Percentiles rank a stretch among this genome's conserved stretches.
phyloP scores from a whole-genome alignment of 1,140 invertebrate species.

The Aphaenogaster floridana region DNA sequence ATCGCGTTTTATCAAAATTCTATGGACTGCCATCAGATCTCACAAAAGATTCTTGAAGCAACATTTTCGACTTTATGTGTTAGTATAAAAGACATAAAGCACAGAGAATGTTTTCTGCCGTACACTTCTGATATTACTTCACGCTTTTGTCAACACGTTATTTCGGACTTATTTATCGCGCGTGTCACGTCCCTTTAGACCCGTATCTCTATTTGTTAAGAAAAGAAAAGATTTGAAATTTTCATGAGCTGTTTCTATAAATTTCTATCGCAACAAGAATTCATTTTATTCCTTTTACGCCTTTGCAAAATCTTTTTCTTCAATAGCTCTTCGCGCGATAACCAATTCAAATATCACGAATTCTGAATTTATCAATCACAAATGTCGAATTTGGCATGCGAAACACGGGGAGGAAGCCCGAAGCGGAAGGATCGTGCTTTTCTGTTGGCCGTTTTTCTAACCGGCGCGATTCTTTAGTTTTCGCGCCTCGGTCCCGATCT shows the following conservation, averaged over 20 bases:
- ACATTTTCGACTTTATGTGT: conserved; percentile 20
- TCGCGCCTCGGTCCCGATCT: conserved; percentile 24
- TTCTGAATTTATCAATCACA: conserved; percentile 22
- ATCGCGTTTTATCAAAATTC: conserved; percentile 40
- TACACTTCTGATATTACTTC: background rate
- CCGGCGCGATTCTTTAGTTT: conserved; percentile 30
- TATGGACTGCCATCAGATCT: background rate
- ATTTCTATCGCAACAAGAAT: conserved; percentile 4
- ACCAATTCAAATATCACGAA: conserved; percentile 21
- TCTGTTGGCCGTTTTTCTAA: conserved; percentile 12
- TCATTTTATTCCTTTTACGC: background rate
- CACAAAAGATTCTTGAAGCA: conserved; percentile 4
- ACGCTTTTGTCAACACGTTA: background rate
- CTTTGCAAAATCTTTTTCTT: background rate
- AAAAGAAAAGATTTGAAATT: conserved; percentile 1
- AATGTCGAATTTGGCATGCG: conserved; percentile 40
- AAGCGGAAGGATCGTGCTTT: background rate
- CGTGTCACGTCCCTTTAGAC: background rate
- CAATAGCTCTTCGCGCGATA: background rate
- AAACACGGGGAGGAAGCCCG: background rate
- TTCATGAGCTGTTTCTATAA: background rate
- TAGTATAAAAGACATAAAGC: conserved; percentile 11
- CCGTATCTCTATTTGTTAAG: conserved; percentile 19
- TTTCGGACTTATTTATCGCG: background rate
- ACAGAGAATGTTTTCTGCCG: conserved; percentile 1